Evolutionary conservation across 2,113 vertebrate genomes (phyloP), one percentile per base, ranked within the genome.

Genomic region (Microtus richardsoni): DNA sequence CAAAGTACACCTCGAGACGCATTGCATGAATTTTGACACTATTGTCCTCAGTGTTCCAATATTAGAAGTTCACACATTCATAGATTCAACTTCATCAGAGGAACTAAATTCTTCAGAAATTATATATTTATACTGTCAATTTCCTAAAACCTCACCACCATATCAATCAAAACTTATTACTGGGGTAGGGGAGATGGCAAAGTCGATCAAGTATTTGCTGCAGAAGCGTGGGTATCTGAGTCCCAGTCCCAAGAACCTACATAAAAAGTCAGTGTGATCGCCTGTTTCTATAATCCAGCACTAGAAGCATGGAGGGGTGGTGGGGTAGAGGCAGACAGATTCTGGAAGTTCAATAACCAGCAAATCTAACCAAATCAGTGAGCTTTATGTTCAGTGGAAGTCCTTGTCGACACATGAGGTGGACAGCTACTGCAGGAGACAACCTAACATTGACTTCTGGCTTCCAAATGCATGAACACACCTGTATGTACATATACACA

Each of bases 91-190:
- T 74, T 86, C 54, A 78, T 82, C 4, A 80, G 21, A 8, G 17
- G 36, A 49, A 88, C 11, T 3, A 93, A 84, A 84, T 66, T 77
- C 28, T 91, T 94, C 64, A 62, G 49, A 88, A 91, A 66, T 73
- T 52, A 54, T 44, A n/a, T 49, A 44, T 90, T 90, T 86, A 13
- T 39, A 88, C 73, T 78, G 10, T 49, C 14, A 12, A 91, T 1
- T 83, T 71, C 14, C 77, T 7, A 75, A 91, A 95, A 80, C 75
- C 79, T 52, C 24, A 82, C 64, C 41, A 91, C 28, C 13, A 66
- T 80, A 83, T 70, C 30, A 89, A 90, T 87, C 11, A 86, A 66
- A 95, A 86, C 28, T 30, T 90, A 52, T 14, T 47, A n/a, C 70
- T 17, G 84, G 44, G 21, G 3, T 33, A 24, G 30, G 36, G 28